These are phyloP conservation scores for Falco columbarius DNA, from an alignment of 2,797 vertebrate species.

Conservation along the genomic window DNA sequence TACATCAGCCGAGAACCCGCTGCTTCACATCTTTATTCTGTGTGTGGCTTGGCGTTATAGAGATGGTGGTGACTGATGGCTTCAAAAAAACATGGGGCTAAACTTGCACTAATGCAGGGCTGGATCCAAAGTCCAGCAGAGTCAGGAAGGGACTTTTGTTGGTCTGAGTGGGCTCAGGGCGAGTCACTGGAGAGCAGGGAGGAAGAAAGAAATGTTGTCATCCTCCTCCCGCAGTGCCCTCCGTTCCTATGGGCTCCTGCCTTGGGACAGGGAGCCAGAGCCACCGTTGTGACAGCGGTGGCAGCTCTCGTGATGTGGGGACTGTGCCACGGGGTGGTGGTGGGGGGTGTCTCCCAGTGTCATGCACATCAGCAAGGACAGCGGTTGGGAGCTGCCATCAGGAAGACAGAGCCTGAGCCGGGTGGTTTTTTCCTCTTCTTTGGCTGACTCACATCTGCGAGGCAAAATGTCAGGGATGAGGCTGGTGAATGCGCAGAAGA, in stretches of 20 bases:
- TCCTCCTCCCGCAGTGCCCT: background rate
- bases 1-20: background rate
- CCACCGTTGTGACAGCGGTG: rapidly evolving
- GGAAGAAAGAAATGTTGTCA: background rate
- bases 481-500: rapidly evolving
- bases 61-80: background rate
- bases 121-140: background rate
- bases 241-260: background rate
- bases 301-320: rapidly evolving
- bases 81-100: background rate
- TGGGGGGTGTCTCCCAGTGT: background rate
- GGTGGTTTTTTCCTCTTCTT: background rate
- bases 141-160: background rate
- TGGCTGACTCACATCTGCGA: background rate
- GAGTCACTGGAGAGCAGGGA: background rate
- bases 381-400: rapidly evolving
- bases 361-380: rapidly evolving
- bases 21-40: background rate
- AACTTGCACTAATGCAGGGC: background rate
- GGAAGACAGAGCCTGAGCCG: background rate
- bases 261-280: background rate
- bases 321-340: rapidly evolving
- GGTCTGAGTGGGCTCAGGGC: background rate
- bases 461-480: background rate
- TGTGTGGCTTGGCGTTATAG: background rate